Conservation (phyloP, 2,113 vertebrate genomes). For the Hoplias malabaricus region DNA sequence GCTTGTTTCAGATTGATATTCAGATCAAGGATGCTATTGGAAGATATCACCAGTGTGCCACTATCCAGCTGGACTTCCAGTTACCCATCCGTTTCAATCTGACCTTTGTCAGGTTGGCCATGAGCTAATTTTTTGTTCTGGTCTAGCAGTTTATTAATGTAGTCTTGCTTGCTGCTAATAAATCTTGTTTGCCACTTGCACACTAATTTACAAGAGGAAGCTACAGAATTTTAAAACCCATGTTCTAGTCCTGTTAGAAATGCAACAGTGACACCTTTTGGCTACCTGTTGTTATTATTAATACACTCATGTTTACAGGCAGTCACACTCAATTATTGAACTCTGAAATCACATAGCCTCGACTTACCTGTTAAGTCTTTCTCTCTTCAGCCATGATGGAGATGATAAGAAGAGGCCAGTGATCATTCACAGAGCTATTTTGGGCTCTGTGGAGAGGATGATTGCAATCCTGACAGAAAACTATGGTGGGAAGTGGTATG, state of each 20-base stretch:
- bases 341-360: background rate
- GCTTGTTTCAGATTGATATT: constrained; percentile 86
- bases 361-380: background rate
- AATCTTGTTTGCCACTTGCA: background rate
- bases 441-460: constrained; percentile 98
- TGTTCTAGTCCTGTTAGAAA: background rate
- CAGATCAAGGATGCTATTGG: constrained; percentile 98
- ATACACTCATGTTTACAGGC: constrained; percentile 3
- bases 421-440: constrained; percentile 94
- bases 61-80: constrained; percentile 96
- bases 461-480: constrained; percentile 97
- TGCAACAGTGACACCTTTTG: constrained; percentile 42
- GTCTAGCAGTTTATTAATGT: background rate
- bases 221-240: background rate
- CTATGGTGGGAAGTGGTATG: constrained; percentile 97
- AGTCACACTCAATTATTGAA: background rate
- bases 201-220: background rate
- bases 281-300: constrained; percentile 14
- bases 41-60: constrained; percentile 96
- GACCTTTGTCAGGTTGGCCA: constrained; percentile 85
- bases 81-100: constrained; percentile 95
- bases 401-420: constrained; percentile 94
- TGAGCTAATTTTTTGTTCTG: background rate
- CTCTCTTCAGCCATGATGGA: constrained; percentile 84
- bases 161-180: background rate